Percentiles rank a stretch among this genome's conserved stretches.
Evolutionary conservation across 2,888 invertebrate species (phyloP).

Genomic region (Physocephala rufipes): DNA sequence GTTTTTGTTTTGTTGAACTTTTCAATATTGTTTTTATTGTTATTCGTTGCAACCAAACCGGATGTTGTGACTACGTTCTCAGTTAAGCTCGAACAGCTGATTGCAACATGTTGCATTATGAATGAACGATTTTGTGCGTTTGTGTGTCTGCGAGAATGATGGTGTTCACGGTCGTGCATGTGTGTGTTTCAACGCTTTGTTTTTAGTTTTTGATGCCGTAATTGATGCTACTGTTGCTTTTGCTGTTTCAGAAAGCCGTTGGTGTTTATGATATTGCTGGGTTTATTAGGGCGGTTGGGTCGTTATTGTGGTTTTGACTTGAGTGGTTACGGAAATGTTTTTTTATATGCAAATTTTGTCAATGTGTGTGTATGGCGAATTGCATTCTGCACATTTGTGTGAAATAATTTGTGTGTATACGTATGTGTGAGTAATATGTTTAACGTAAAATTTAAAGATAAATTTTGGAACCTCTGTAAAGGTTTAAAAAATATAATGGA

Average conservation of each 20-base stretch:
- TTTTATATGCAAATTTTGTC: no score
- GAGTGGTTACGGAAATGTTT: background rate
- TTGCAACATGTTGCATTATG: conserved; percentile 37
- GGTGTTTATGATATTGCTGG: no score
- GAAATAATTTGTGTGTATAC: background rate
- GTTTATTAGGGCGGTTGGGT: background rate
- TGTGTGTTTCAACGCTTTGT: conserved; percentile 12
- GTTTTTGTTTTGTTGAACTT: no score
- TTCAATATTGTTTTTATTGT: no score
- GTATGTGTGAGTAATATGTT: no score
- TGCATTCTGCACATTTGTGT: background rate
- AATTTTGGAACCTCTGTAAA: no score
- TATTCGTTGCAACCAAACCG: conserved; percentile 2
- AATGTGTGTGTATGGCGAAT: background rate
- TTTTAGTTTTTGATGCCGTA: conserved; percentile 16
- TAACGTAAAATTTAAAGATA: no score
- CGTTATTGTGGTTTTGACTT: background rate
- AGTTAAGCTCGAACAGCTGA: conserved; percentile 34
- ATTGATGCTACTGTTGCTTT: conserved; percentile 20
- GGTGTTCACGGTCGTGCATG: background rate
- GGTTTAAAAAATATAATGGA: no score
- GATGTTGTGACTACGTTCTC: conserved; percentile 17
- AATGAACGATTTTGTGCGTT: background rate
- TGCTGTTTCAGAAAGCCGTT: no score
- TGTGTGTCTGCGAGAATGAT: background rate